Percentiles rank a stretch among this genome's conserved stretches.
These are phyloP conservation scores for Zapus hudsonius DNA, from an alignment of 2,113 vertebrate species.

Conservation along the genomic window DNA sequence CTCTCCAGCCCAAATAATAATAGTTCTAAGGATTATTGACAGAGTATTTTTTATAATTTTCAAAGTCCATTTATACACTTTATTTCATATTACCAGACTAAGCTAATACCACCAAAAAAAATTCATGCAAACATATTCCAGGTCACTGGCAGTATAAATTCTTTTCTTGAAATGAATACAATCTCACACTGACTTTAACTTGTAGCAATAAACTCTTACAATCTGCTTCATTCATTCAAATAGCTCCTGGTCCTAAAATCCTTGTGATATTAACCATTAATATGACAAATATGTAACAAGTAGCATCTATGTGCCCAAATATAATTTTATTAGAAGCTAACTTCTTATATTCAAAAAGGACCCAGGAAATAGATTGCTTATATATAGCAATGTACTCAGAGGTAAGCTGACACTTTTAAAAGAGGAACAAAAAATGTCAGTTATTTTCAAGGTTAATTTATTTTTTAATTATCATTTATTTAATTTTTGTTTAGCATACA, in stretches of 20 bases:
- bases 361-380: neutral
- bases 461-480: too few relatives aligned
- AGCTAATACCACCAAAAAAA: conserved; percentile 50
- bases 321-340: conserved; percentile 47
- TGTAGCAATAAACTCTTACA: conserved; percentile 43
- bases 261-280: conserved; percentile 41
- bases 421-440: too few relatives aligned
- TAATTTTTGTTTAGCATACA: too few relatives aligned
- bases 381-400: neutral
- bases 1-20: too few relatives aligned
- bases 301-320: neutral
- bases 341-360: neutral
- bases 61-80: conserved; percentile 46
- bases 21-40: conserved; percentile 56
- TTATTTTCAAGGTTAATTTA: too few relatives aligned
- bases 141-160: conserved; percentile 56
- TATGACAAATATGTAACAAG: conserved; percentile 68
- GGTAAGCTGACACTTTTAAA: neutral
- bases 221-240: conserved; percentile 59
- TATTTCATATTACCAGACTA: conserved; percentile 45
- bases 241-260: conserved; percentile 56
- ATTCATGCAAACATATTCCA: conserved; percentile 49
- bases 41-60: conserved; percentile 29
- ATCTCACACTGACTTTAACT: conserved; percentile 27
- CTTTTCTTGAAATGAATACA: conserved; percentile 42